Evolutionary conservation across 53 echinoderm and acorn worm genomes (phyloP).

Genomic region (Echinarachnius parma): DNA sequence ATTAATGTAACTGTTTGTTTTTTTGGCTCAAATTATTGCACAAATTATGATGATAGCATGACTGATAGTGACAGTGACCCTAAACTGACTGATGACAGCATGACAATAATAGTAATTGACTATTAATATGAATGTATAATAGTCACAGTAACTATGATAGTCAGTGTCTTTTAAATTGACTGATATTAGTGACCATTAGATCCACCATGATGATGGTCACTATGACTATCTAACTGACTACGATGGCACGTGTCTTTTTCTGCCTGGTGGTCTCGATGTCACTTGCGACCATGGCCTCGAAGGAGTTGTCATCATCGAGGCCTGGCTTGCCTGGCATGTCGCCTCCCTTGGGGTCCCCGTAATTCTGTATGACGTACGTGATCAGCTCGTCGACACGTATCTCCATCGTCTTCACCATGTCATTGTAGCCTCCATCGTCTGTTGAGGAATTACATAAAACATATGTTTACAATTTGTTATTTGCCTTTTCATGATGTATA

Average conservation of each 20-base stretch:
- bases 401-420: slow-evolving; percentile 45
- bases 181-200: neutral
- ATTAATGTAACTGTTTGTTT: too few relatives aligned
- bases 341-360: slow-evolving; percentile 29
- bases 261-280: slow-evolving; percentile 29
- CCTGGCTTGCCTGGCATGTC: slow-evolving; percentile 7
- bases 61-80: too few relatives aligned
- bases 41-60: too few relatives aligned
- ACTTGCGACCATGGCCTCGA: slow-evolving; percentile 35
- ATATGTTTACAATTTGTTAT: neutral
- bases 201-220: neutral
- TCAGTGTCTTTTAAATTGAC: neutral
- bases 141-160: too few relatives aligned
- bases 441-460: too few relatives aligned
- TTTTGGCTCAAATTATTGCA: too few relatives aligned
- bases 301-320: slow-evolving; percentile 1
- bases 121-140: too few relatives aligned
- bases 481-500: neutral
- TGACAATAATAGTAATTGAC: too few relatives aligned
- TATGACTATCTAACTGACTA: slow-evolving; percentile 5
- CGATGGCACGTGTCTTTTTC: slow-evolving; percentile 13
- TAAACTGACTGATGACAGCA: too few relatives aligned
- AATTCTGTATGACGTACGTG: slow-evolving; percentile 35
- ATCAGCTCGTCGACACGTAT: slow-evolving; percentile 47
- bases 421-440: slow-evolving; percentile 42